Evolutionary conservation across 2,888 invertebrate genomes (phyloP).

Genomic region (Brachynemurus nebulosus): DNA sequence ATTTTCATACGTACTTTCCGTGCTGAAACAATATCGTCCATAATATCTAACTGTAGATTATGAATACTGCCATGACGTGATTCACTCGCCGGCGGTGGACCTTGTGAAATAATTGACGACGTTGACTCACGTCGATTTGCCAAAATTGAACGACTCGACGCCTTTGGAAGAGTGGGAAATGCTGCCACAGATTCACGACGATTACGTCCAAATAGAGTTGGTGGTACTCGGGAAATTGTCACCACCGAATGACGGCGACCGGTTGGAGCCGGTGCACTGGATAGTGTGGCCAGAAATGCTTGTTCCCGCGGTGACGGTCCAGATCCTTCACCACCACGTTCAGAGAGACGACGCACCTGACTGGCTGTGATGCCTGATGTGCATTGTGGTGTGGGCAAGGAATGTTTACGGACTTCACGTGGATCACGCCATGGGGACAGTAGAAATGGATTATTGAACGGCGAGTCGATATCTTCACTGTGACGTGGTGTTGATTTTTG

Average conservation of each 20-base stretch:
- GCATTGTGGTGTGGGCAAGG: constrained; percentile 71
- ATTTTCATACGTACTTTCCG: constrained; percentile 72
- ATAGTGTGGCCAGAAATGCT: constrained; percentile 69
- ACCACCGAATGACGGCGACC: constrained; percentile 76
- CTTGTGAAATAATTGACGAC: constrained; percentile 27
- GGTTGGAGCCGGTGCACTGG: constrained; percentile 55
- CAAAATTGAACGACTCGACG: constrained; percentile 28
- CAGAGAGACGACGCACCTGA: constrained; percentile 70
- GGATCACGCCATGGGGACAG: constrained; percentile 68
- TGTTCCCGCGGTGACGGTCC: constrained; percentile 67
- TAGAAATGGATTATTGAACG: constrained; percentile 57
- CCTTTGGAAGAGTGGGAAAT: constrained; percentile 44
- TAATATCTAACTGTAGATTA: constrained; percentile 72
- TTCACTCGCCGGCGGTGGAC: constrained; percentile 56
- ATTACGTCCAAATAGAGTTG: constrained; percentile 59
- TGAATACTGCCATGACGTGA: constrained; percentile 64
- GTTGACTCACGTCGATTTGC: constrained; percentile 30
- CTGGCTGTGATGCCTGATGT: constrained; percentile 77
- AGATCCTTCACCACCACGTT: constrained; percentile 59
- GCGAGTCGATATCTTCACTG: constrained; percentile 62
- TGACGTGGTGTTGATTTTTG: constrained; percentile 32
- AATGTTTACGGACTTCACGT: constrained; percentile 63
- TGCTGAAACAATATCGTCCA: constrained; percentile 77
- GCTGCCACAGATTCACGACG: constrained; percentile 73
- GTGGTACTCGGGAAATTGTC: constrained; percentile 64